These are phyloP conservation scores for Agonopterix alstromeriana DNA, from an alignment of 2,888 invertebrate genomes.

Conservation along the genomic window DNA sequence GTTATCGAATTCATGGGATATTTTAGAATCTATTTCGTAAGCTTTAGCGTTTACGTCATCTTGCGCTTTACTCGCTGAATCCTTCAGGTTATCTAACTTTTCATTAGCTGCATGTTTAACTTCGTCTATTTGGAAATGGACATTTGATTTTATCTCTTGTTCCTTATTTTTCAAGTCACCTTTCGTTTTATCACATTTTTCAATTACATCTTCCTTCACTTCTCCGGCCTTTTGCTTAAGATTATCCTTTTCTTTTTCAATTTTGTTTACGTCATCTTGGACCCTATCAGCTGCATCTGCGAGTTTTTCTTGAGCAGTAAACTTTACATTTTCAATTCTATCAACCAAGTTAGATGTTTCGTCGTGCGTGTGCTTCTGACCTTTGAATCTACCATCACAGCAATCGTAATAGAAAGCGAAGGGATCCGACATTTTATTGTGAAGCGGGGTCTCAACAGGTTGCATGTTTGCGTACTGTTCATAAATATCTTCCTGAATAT, in stretches of 20 bases:
- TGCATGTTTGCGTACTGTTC: slow-evolving; percentile 65
- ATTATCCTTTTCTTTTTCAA: slow-evolving; percentile 52
- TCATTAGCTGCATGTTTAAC: slow-evolving; percentile 29
- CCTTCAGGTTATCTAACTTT: slow-evolving; percentile 35
- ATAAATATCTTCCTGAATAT: slow-evolving; percentile 48
- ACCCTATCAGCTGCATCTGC: slow-evolving; percentile 42
- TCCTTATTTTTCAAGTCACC: slow-evolving; percentile 34
- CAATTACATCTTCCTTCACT: slow-evolving; percentile 36
- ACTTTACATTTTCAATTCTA: slow-evolving; percentile 61
- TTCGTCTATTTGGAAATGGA: slow-evolving; percentile 33
- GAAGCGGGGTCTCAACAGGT: slow-evolving; percentile 58
- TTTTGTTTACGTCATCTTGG: slow-evolving; percentile 37
- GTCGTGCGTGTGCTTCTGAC: slow-evolving; percentile 58
- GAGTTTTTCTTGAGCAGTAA: slow-evolving; percentile 53
- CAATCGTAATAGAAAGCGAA: slow-evolving; percentile 57
- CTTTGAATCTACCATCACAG: slow-evolving; percentile 51
- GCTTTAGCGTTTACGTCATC: slow-evolving; percentile 31
- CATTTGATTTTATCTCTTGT: slow-evolving; percentile 30
- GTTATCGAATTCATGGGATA: slow-evolving; percentile 33
- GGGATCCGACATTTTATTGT: slow-evolving; percentile 43
- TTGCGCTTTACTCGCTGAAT: slow-evolving; percentile 33
- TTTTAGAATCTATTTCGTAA: slow-evolving; percentile 31
- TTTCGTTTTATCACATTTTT: slow-evolving; percentile 33
- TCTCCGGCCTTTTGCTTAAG: slow-evolving; percentile 44
- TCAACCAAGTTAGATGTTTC: slow-evolving; percentile 62